Evolutionary conservation across 2,113 vertebrate species (phyloP).

Genomic region (Alligator mississippiensis): DNA sequence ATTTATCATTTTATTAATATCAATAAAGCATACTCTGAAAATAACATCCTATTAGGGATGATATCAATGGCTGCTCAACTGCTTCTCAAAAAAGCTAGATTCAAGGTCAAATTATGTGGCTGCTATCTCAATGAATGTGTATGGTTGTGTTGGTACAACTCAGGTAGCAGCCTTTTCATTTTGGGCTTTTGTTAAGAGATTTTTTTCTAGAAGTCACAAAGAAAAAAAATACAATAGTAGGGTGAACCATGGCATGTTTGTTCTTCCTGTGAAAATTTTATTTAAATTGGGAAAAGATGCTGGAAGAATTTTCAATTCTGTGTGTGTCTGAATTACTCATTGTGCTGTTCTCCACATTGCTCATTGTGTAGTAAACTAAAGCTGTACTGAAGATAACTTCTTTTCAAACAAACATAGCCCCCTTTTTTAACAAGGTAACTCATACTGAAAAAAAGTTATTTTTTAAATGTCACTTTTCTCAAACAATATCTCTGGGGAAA

Average conservation of each 20-base stretch:
- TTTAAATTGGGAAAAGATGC: not conserved
- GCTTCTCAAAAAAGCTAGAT: not conserved
- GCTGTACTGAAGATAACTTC: not conserved
- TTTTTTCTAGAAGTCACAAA: not conserved
- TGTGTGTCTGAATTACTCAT: not conserved
- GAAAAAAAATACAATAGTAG: not conserved
- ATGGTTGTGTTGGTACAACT: not conserved
- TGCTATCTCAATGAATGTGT: not conserved
- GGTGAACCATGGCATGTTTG: fast-evolving
- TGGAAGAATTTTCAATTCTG: not conserved
- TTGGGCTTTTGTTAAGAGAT: not conserved
- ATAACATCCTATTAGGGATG: not conserved
- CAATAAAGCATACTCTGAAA: constrained; percentile 19
- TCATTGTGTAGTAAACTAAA: not conserved
- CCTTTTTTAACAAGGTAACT: not conserved
- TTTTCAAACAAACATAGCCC: not conserved
- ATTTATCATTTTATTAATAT: not conserved
- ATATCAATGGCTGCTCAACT: not conserved
- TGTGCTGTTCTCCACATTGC: not conserved
- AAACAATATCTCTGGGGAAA: not conserved
- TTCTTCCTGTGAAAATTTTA: not conserved
- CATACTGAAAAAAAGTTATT: not conserved
- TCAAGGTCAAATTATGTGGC: not conserved
- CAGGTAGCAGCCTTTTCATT: not conserved
- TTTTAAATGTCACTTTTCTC: not conserved